phyloP scores from a whole-genome alignment of 2,888 invertebrate species.

The Machimus rusticus region DNA sequence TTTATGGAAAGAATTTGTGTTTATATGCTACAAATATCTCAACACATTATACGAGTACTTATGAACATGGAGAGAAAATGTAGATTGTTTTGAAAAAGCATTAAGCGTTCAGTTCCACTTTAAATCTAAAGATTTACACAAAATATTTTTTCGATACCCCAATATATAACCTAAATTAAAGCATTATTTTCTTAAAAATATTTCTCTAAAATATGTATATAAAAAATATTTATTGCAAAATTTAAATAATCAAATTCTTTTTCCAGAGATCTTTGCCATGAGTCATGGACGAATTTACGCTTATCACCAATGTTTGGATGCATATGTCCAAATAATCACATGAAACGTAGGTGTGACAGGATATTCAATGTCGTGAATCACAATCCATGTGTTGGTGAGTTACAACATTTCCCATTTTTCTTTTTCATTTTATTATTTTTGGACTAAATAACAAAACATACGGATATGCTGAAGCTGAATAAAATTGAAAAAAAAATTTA shows the following conservation, averaged over 20 bases:
- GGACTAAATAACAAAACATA: not conserved
- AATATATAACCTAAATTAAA: too few relatives aligned
- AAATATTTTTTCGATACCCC: too few relatives aligned
- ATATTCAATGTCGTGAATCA: constrained; percentile 90
- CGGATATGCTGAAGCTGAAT: not conserved
- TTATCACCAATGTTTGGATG: constrained; percentile 91
- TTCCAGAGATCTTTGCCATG: constrained; percentile 81
- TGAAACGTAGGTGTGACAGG: constrained; percentile 86
- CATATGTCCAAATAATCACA: constrained; percentile 89
- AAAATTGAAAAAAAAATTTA: not conserved
- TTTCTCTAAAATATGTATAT: too few relatives aligned
- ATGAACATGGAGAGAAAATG: too few relatives aligned
- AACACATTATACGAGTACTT: too few relatives aligned
- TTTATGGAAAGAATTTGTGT: too few relatives aligned
- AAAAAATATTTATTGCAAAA: not conserved
- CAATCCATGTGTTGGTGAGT: constrained; percentile 93
- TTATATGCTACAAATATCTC: too few relatives aligned
- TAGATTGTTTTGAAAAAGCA: too few relatives aligned
- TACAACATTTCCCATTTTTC: not conserved
- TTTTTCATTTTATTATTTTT: not conserved
- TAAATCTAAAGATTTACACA: too few relatives aligned
- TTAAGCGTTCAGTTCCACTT: too few relatives aligned
- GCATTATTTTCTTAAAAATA: not conserved
- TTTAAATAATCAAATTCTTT: not conserved
- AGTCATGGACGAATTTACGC: constrained; percentile 86